Percentiles rank a stretch among this genome's conserved stretches.
These are phyloP conservation scores for Drosophila quadrilineata DNA, from an alignment of 1,140 invertebrate genomes.

Conservation along the genomic window DNA sequence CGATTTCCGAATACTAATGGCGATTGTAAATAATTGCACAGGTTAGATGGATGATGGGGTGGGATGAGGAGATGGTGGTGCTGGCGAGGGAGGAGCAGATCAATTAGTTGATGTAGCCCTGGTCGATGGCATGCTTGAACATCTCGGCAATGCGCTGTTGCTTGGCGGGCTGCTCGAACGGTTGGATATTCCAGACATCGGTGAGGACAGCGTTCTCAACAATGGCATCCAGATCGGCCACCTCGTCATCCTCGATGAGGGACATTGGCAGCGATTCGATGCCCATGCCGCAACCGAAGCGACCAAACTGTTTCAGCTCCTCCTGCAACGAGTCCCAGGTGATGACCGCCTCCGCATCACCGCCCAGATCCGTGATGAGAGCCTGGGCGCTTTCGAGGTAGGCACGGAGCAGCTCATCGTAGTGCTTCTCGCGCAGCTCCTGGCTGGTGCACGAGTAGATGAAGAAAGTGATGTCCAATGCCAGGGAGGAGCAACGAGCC, in stretches of 20 bases:
- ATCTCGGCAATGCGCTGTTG: conserved; percentile 84
- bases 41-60: background rate
- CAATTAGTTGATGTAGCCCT: conserved; percentile 83
- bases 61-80: background rate
- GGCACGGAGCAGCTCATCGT: conserved; percentile 83
- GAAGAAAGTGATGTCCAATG: conserved; percentile 85
- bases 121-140: conserved; percentile 85
- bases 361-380: conserved; percentile 84
- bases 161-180: conserved; percentile 83
- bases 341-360: conserved; percentile 84
- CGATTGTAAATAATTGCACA: too few relatives aligned
- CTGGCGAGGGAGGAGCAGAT: background rate
- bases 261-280: conserved; percentile 85
- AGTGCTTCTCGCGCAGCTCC: conserved; percentile 83
- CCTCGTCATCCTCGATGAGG: conserved; percentile 84
- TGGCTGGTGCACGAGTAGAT: conserved; percentile 85
- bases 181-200: conserved; percentile 83
- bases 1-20: too few relatives aligned
- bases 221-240: conserved; percentile 85
- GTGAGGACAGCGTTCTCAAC: conserved; percentile 82
- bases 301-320: conserved; percentile 85
- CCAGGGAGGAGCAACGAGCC: conserved; percentile 83
- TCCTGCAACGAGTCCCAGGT: conserved; percentile 82
- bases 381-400: conserved; percentile 84
- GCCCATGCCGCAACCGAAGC: conserved; percentile 84